Conservation (phyloP, 2,888 invertebrate genomes). For the Dasypolia templi region DNA sequence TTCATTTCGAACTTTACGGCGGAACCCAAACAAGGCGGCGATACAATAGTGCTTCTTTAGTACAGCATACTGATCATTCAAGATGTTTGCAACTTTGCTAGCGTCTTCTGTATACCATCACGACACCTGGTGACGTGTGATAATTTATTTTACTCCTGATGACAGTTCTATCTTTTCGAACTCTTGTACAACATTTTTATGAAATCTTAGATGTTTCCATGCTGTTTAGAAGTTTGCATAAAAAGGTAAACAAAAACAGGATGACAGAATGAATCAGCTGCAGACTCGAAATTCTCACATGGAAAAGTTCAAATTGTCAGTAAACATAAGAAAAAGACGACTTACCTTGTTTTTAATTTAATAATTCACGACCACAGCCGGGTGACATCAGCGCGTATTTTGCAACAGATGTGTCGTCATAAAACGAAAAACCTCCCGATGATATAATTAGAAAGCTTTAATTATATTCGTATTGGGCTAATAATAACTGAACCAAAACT, state of each 20-base stretch:
- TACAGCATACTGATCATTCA: neutral
- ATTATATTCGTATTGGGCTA: conserved; percentile 44
- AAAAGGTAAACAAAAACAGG: conserved; percentile 26
- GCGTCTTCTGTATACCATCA: neutral
- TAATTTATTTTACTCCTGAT: neutral
- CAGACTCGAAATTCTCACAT: conserved; percentile 6
- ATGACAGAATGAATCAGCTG: conserved; percentile 18
- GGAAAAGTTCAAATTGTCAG: conserved; percentile 5
- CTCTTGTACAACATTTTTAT: neutral
- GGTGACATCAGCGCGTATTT: neutral
- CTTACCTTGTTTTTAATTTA: neutral
- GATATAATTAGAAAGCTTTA: conserved; percentile 50
- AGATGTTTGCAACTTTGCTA: neutral
- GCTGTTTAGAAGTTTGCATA: neutral
- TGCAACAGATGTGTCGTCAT: conserved; percentile 11
- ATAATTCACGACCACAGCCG: neutral
- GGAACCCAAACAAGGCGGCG: too few relatives aligned
- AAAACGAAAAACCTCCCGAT: conserved; percentile 12
- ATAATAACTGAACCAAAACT: conserved; percentile 67
- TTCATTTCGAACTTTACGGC: too few relatives aligned
- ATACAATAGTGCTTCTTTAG: neutral
- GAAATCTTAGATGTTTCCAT: neutral
- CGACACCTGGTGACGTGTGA: too few relatives aligned
- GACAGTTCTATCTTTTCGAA: neutral
- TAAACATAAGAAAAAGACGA: conserved; percentile 14